A percentile compares a stretch with the other conserved stretches of the same genome.
Evolutionary conservation across 2,113 vertebrate genomes (phyloP).

Genomic region (Picathartes gymnocephalus): DNA sequence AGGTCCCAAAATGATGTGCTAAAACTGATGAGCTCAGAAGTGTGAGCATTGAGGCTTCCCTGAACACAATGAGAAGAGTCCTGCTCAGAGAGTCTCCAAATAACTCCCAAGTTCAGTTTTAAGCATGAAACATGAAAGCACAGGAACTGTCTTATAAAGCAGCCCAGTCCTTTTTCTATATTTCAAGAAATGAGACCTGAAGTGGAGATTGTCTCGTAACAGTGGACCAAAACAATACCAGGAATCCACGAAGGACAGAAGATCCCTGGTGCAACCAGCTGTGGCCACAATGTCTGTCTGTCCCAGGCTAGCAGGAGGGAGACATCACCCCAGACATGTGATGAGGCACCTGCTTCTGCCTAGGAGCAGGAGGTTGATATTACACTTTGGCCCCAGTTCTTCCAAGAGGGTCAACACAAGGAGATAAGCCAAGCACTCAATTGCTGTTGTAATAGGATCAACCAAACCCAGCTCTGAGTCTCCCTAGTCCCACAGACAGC

Average conservation of each 20-base stretch:
- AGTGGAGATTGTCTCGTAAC: background rate
- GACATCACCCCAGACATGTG: fast-evolving
- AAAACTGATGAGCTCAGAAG: background rate
- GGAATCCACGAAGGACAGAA: background rate
- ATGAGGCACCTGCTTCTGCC: background rate
- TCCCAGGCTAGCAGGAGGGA: background rate
- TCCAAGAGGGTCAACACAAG: background rate
- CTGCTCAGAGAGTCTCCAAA: background rate
- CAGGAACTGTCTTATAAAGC: background rate
- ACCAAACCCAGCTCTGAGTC: background rate
- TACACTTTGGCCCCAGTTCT: background rate
- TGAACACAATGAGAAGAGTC: background rate
- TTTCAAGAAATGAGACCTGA: background rate
- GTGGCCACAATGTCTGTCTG: background rate
- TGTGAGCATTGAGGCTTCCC: fast-evolving
- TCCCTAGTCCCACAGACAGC: background rate
- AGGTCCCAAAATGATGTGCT: background rate
- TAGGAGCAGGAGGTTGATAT: background rate
- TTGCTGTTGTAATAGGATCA: background rate
- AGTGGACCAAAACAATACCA: background rate
- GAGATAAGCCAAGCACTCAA: background rate
- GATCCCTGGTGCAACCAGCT: background rate
- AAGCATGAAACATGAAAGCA: background rate
- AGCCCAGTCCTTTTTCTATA: background rate
- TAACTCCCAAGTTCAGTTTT: background rate